Conservation (phyloP, 2,113 vertebrate genomes). For the Channa maculata region DNA sequence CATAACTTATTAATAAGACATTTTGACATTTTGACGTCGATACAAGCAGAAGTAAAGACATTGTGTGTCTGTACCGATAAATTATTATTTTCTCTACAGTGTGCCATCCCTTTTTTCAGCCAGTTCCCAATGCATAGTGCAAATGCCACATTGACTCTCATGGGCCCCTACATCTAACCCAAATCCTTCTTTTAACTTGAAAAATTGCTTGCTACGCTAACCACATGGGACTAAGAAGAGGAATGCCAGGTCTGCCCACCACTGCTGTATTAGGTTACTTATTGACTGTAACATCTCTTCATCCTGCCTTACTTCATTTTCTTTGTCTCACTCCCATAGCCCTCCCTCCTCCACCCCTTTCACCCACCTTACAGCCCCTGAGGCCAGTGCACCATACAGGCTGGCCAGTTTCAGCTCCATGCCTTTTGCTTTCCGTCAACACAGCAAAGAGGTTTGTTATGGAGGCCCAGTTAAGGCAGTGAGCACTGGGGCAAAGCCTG, state of each 20-base stretch:
- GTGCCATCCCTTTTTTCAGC: constrained; percentile 31
- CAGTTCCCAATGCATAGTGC: constrained; percentile 54
- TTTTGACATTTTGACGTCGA: not conserved
- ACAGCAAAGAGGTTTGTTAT: constrained; percentile 54
- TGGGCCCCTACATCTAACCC: constrained; percentile 75
- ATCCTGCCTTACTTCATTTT: constrained; percentile 66
- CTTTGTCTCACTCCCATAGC: constrained; percentile 38
- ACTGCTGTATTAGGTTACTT: constrained; percentile 80
- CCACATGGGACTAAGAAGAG: constrained; percentile 81
- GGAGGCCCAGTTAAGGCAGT: constrained; percentile 67
- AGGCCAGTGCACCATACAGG: constrained; percentile 32
- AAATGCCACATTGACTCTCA: constrained; percentile 80
- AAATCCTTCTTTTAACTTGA: constrained; percentile 80
- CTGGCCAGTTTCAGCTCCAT: constrained; percentile 43
- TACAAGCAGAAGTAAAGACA: not conserved
- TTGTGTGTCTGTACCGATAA: not conserved
- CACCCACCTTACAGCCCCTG: constrained; percentile 35
- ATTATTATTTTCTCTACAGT: constrained; percentile 29
- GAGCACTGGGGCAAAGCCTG: constrained; percentile 66
- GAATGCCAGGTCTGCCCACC: constrained; percentile 72
- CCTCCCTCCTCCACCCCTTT: constrained; percentile 57
- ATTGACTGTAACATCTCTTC: constrained; percentile 83
- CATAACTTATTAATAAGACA: too few relatives aligned
- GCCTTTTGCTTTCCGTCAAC: constrained; percentile 47
- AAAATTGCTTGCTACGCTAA: constrained; percentile 73